These are phyloP conservation scores for Megaleporinus macrocephalus DNA, from an alignment of 2,113 vertebrate genomes.

Conservation along the genomic window DNA sequence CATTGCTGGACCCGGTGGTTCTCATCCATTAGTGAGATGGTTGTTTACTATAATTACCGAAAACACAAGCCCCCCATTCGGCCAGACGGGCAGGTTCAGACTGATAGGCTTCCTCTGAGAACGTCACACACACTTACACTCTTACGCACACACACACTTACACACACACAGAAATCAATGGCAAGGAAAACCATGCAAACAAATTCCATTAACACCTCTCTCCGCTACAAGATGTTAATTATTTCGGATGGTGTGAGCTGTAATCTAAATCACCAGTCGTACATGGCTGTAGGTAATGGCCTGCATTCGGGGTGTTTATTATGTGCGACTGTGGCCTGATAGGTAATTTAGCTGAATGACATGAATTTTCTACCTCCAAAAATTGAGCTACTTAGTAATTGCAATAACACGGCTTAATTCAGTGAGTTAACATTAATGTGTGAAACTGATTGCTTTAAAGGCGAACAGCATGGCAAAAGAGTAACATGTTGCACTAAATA, in stretches of 20 bases:
- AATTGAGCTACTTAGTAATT: background rate
- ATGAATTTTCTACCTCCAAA: background rate
- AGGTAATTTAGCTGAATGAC: conserved; percentile 7
- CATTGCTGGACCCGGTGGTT: conserved; percentile 24
- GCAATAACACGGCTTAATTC: background rate
- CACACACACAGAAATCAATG: conserved; percentile 41
- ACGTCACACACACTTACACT: background rate
- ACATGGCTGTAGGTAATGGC: conserved; percentile 1
- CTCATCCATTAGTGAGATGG: conserved; percentile 52
- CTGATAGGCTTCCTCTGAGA: conserved; percentile 37
- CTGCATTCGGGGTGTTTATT: conserved; percentile 5
- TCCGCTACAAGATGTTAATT: conserved; percentile 47
- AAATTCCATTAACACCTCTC: conserved; percentile 49
- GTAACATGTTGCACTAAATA: background rate
- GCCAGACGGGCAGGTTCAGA: conserved; percentile 13
- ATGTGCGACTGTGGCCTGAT: conserved; percentile 8
- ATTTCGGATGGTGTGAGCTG: conserved; percentile 32
- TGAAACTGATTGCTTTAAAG: background rate
- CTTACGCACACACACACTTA: background rate
- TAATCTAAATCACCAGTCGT: conserved; percentile 12
- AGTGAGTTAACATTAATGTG: background rate
- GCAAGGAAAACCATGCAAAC: conserved; percentile 47
- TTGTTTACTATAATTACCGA: conserved; percentile 58
- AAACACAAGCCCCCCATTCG: conserved; percentile 40
- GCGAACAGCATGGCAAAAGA: background rate